Base-by-base conservation (phyloP, 1,140 invertebrate species). In the Drosophila subpulchrella region DNA sequence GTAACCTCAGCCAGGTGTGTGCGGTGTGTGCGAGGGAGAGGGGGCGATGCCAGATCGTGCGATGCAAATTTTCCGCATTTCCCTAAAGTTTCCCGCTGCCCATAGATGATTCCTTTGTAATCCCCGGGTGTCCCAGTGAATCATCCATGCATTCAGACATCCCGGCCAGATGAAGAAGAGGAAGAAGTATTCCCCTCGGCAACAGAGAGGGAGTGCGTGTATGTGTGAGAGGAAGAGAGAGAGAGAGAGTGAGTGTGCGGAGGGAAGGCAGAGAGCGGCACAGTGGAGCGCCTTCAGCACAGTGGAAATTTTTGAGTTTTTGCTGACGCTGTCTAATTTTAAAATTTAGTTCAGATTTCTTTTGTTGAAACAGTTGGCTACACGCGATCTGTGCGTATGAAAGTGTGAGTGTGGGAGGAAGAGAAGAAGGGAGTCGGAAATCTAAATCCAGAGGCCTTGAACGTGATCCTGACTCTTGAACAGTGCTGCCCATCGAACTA, bases 321-420 rank as follows among this genome's bases (percentile, higher is more conserved):
- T 75, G 73, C 72, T 75, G 73, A 67, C 73, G 61, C 73, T 75
- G 48, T 75, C 72, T 66, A 67, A 66, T 46, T 75, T 75, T 56
- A 51, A 75, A 56, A 75, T 75, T 56, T 41, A 75, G 72, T 75
- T 75, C 72, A 57, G 32, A 44, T 73, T 48, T 60, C 46, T 60
- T 66, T 76, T 86, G 53, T 75, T 81, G 56, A 78, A 76, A 84
- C 81, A 84, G 75, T 83, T 84, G 80, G 48, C 8, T 15, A 34
- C 48, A 61, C 44, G 53, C 36, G 50, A 20, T 50, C 46, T 48
- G 15, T 41, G 41, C 32, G 15, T 42, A 24, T 55, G 51, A 27
- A 34, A 27, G 20, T 30, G 51, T 39, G 11, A 7, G 32, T 10
- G 60, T 65, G 46, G 17, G 36, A 34, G 62, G 42, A 20, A 63